Conservation (phyloP, 2,888 invertebrate species). For the Aporophyla nigra region DNA sequence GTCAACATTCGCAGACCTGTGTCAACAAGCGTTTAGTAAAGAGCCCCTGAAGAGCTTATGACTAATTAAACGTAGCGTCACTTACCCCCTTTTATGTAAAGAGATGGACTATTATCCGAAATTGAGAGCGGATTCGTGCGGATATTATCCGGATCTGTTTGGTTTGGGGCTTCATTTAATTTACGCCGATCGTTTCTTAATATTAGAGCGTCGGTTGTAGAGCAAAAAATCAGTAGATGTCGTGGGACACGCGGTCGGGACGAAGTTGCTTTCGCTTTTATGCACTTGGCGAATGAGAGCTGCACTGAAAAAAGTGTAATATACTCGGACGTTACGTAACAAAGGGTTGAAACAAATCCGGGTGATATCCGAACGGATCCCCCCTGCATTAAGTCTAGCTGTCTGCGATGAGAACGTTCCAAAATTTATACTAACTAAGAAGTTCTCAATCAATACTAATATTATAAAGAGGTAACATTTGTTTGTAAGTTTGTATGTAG, state of each 20-base stretch:
- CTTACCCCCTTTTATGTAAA: not conserved
- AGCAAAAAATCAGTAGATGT: not conserved
- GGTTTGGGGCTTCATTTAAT: conserved; percentile 9
- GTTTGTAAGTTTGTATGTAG: too few relatives aligned
- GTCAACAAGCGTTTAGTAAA: conserved; percentile 27
- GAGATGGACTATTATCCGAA: conserved; percentile 18
- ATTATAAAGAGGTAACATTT: too few relatives aligned
- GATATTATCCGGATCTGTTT: conserved; percentile 18
- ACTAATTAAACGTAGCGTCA: conserved; percentile 14
- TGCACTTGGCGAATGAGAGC: not conserved
- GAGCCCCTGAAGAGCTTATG: conserved; percentile 9
- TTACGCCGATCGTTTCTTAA: not conserved
- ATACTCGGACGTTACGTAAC: not conserved
- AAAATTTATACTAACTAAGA: too few relatives aligned
- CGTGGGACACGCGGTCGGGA: not conserved
- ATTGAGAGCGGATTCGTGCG: conserved; percentile 9
- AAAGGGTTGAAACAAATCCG: too few relatives aligned
- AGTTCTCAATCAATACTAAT: too few relatives aligned
- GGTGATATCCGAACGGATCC: too few relatives aligned
- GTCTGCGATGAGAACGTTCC: too few relatives aligned
- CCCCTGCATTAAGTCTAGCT: too few relatives aligned
- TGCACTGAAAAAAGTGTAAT: too few relatives aligned
- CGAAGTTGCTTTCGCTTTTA: not conserved
- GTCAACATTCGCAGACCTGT: conserved; percentile 8
- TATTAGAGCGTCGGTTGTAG: not conserved